Base-by-base conservation (phyloP, 1,140 invertebrate species). In the Brachionus sp. region DNA sequence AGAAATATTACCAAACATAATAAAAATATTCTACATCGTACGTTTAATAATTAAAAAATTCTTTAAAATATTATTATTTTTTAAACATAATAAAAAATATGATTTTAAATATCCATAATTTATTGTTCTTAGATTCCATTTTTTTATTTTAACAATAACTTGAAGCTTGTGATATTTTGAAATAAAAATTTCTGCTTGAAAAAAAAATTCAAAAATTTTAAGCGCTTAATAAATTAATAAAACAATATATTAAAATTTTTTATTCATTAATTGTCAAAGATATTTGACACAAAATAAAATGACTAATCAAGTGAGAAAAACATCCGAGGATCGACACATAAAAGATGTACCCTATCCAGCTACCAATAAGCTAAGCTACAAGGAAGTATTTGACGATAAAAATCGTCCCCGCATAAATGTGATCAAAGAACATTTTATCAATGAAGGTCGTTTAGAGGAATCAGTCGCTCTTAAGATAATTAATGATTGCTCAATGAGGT, bases 401-500 rank as follows among this genome's bases (percentile, higher is more conserved):
- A 66, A 83, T 9, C 50, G 35, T 25, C 64, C 66, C 7, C 35
- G 39, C 12, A 83, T 83, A n/a, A 25, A 83, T 39, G 12, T 83
- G 9, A 13, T 83, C 5, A 46, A 53, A 3, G 16, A 70, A 19
- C 82, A 83, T 33, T 73, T 83, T 19, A 33, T 25, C 19, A 53
- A 83, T 6, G 82, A 83, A 66, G 78, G 78, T 44, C 78, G 78
- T 12, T 25, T 82, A 16, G 78, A 66, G 16, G 78, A 82, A 68
- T 19, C 25, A 19, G 39, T 44, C 16, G 64, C 42, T 5, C 33
- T 57, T 16, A 70, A 57, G 50, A 53, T 83, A 42, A 73, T 83
- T 50, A 46, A 35, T 23, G 64, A 83, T 25, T 16, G 16, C 16
- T 50, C 91, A 53, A 88, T 90, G 39, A 88, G 91, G 13, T 91